phyloP scores from a whole-genome alignment of 2,888 invertebrate species.

The Seladonia tumulorum region DNA sequence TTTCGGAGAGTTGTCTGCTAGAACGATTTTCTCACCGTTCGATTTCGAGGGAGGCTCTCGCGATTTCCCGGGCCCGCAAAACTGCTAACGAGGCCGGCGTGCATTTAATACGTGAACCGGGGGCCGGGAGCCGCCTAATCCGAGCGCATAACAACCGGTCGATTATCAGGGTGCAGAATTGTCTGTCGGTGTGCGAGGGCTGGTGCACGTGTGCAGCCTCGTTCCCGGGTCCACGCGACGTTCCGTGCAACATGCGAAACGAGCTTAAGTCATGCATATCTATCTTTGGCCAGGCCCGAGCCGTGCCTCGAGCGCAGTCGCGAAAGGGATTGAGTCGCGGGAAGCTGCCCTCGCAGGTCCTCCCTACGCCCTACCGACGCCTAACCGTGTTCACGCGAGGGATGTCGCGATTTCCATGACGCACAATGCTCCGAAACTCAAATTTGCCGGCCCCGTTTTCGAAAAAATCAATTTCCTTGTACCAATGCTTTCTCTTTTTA shows the following conservation, averaged over 20 bases:
- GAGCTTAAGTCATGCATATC: conserved; percentile 47
- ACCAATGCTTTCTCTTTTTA: too few species aligned
- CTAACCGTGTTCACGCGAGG: not conserved
- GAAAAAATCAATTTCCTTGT: not conserved
- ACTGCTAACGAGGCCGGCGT: conserved; percentile 33
- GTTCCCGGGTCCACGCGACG: conserved; percentile 39
- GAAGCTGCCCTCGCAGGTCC: not conserved
- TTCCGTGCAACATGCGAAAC: conserved; percentile 33
- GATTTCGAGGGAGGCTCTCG: not conserved
- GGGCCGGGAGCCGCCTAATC: conserved; percentile 33
- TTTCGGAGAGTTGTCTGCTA: not conserved
- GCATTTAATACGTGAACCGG: conserved; percentile 13
- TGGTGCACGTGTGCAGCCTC: conserved; percentile 43
- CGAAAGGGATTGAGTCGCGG: not conserved
- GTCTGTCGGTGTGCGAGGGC: not conserved
- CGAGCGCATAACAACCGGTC: conserved; percentile 29
- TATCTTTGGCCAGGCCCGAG: conserved; percentile 43
- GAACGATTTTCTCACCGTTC: not conserved
- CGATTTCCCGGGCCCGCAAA: conserved; percentile 12
- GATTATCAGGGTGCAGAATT: conserved; percentile 30
- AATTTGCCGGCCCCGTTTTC: not conserved
- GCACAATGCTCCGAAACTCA: not conserved
- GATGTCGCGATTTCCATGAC: not conserved
- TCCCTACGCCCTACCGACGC: not conserved
- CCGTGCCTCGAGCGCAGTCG: not conserved